A percentile compares a stretch with the other conserved stretches of the same genome.
These are phyloP conservation scores for Spilosoma lubricipeda DNA, from an alignment of 2,888 invertebrate species.

Conservation along the genomic window DNA sequence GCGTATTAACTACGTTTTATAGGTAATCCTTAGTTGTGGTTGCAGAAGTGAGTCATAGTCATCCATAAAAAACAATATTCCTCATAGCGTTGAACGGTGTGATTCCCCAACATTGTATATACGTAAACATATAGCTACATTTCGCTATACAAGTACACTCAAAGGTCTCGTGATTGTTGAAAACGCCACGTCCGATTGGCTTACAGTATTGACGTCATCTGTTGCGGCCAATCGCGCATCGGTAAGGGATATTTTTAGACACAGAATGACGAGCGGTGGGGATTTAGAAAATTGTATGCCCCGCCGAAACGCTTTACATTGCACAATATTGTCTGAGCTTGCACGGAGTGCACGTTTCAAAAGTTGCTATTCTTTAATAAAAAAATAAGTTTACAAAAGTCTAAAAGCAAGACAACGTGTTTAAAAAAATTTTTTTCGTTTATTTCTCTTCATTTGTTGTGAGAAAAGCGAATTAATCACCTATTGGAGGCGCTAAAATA, in stretches of 20 bases:
- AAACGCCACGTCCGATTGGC: constrained; percentile 66
- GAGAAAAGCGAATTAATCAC: constrained; percentile 46
- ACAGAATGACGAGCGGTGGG: constrained; percentile 68
- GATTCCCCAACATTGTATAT: constrained; percentile 61
- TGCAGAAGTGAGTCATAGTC: constrained; percentile 60
- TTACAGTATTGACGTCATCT: constrained; percentile 73
- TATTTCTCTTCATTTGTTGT: constrained; percentile 52
- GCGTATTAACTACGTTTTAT: background rate
- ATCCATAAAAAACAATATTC: constrained; percentile 47
- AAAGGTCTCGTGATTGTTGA: constrained; percentile 75
- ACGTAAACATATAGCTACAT: constrained; percentile 28
- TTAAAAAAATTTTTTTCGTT: constrained; percentile 27
- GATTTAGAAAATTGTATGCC: constrained; percentile 74
- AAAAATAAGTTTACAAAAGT: constrained; percentile 29
- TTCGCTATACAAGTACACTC: constrained; percentile 46
- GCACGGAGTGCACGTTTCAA: constrained; percentile 63
- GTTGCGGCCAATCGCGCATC: constrained; percentile 64
- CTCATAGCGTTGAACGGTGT: constrained; percentile 57
- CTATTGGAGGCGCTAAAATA: constrained; percentile 62
- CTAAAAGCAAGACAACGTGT: constrained; percentile 24
- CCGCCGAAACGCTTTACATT: constrained; percentile 63
- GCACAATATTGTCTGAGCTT: constrained; percentile 79
- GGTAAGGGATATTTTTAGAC: constrained; percentile 79
- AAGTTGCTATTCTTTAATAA: constrained; percentile 26
- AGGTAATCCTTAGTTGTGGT: background rate